Conservation (phyloP, 2,888 invertebrate species). For the Acrobasis consociella region DNA sequence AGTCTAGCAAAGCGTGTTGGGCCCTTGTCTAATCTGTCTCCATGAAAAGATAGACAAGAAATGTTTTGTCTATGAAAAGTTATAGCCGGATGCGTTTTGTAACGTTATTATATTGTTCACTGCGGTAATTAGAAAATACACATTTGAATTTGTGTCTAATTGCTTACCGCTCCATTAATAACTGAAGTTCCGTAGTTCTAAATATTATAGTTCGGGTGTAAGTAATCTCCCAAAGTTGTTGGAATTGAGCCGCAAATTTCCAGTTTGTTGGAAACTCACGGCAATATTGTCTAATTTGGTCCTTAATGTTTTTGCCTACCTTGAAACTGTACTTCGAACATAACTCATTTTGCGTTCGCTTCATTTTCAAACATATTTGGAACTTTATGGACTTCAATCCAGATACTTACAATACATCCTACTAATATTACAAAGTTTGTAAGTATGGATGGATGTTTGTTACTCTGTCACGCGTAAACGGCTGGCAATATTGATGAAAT, state of each 20-base stretch:
- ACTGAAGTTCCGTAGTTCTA: neutral
- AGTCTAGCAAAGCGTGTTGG: no score
- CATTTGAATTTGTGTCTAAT: neutral
- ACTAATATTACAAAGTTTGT: no score
- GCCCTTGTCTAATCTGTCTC: no score
- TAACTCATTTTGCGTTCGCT: conserved; percentile 48
- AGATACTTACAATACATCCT: neutral
- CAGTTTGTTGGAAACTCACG: conserved; percentile 28
- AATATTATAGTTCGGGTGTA: conserved; percentile 25
- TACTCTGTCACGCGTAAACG: no score
- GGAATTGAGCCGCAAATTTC: conserved; percentile 29
- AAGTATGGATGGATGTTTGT: no score
- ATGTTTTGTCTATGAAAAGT: no score
- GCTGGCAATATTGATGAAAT: no score
- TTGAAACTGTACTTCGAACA: conserved; percentile 47
- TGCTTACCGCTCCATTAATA: conserved; percentile 12
- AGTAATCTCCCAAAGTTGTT: conserved; percentile 28
- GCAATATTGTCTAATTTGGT: conserved; percentile 29
- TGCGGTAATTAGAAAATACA: no score
- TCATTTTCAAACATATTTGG: conserved; percentile 46
- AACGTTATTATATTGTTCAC: no score
- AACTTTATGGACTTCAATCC: conserved; percentile 25
- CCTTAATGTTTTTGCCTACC: conserved; percentile 43
- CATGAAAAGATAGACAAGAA: no score
- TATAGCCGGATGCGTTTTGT: no score